Evolutionary conservation across 2,797 vertebrate species (phyloP), one percentile per base, ranked within the genome.

Genomic region (Psittacula echo): DNA sequence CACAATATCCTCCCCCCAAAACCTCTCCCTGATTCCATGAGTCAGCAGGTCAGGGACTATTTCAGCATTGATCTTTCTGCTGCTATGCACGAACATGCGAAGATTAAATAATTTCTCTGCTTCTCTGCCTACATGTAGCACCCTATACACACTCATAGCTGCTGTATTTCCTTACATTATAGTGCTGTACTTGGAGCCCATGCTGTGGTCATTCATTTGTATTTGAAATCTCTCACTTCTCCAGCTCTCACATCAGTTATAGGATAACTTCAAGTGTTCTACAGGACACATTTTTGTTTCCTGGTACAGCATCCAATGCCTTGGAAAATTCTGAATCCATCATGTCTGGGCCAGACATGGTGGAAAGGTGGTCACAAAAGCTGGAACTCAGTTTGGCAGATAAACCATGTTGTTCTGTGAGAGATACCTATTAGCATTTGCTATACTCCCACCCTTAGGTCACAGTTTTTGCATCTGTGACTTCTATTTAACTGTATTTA

Each of bases 1-100:
- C 9, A 13, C 16, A 15, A 27, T 26, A 42, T 50, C 18, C 16
- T 68, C 16, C 65, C 21, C 53, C 50, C n/a, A 78, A 7, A 94
- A 76, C 48, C 37, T 56, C 70, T 53, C 41, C 47, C 29, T 51
- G 32, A 34, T 16, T 34, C 45, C n/a, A 4, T 0, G 0, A n/a
- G 14, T 37, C 66, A 77, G 48, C 45, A 42, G 0, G 0, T 54
- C 51, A 76, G 60, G 16, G 60, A 3, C 50, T 70, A 14, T 53
- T 82, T 44, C 72, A 65, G 45, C 58, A 65, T 7, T 34, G 42
- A 27, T 50, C 18, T 78, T 88, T 45, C 53, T 61, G 6, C 24
- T 56, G 34, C 66, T 53, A 0, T 30, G 32, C 14, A 22, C 12
- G 10, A 78, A 23, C 1, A 0, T 16, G 23, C 34, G 73, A 88